These are phyloP conservation scores for Actinemys pallida DNA, from an alignment of 2,113 vertebrate genomes.

Conservation along the genomic window DNA sequence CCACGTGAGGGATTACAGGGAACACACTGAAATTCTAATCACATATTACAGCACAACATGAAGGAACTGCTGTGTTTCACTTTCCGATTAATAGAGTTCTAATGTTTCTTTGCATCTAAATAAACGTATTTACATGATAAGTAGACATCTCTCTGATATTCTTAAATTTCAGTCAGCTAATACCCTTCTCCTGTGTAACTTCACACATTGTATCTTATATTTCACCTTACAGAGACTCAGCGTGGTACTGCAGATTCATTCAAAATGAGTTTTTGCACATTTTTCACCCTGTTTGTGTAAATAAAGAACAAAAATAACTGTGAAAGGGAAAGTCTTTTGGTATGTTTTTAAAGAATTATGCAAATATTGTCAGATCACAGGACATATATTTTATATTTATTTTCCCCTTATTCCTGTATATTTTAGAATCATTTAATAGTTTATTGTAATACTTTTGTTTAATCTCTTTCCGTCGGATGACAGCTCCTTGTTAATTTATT, in stretches of 20 bases:
- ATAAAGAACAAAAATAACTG: background rate
- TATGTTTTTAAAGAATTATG: background rate
- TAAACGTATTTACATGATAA: background rate
- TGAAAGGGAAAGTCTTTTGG: background rate
- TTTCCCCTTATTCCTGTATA: background rate
- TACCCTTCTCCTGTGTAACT: background rate
- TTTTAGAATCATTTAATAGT: background rate
- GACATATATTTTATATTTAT: background rate
- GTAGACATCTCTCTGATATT: conserved; percentile 24
- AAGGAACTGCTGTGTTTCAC: background rate
- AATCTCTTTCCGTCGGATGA: background rate
- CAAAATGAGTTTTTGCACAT: background rate
- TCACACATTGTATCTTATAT: background rate
- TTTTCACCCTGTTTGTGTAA: background rate
- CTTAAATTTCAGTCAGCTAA: background rate
- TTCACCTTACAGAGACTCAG: background rate
- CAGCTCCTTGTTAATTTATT: conserved; percentile 17
- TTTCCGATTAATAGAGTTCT: background rate
- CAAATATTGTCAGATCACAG: background rate
- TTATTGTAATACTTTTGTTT: background rate
- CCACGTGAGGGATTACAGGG: background rate
- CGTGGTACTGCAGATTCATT: background rate
- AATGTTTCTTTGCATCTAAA: conserved; percentile 17
- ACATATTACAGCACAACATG: background rate
- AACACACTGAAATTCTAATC: background rate